A percentile compares a stretch with the other conserved stretches of the same genome.
These are phyloP conservation scores for Actinemys pallida DNA, from an alignment of 2,113 vertebrate species.

Conservation along the genomic window DNA sequence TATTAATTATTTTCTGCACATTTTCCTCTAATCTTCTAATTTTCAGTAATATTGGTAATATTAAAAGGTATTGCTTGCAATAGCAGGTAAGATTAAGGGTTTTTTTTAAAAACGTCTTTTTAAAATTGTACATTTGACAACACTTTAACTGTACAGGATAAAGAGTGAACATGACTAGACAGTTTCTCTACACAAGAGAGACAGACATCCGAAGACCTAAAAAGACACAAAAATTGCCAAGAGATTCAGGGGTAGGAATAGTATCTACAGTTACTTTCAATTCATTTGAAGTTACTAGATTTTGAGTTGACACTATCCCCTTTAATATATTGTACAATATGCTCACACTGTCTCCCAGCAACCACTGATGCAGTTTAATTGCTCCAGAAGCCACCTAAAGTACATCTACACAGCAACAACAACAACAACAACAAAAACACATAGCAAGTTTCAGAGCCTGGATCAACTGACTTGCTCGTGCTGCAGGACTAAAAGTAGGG, in stretches of 20 bases:
- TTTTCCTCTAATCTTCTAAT: background rate
- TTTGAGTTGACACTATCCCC: background rate
- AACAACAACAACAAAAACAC: background rate
- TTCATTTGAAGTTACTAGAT: background rate
- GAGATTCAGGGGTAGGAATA: background rate
- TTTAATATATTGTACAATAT: background rate
- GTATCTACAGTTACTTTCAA: background rate
- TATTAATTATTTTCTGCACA: background rate
- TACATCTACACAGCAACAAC: background rate
- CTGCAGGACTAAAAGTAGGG: background rate
- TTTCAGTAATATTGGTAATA: background rate
- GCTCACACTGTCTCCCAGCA: rapidly evolving
- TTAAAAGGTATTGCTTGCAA: background rate
- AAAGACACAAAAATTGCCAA: background rate
- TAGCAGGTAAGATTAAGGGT: background rate
- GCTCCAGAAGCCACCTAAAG: background rate
- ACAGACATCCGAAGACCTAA: background rate
- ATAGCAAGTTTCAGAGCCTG: background rate
- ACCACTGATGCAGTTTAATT: background rate
- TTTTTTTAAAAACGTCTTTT: background rate
- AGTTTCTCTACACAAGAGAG: background rate
- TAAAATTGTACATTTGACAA: background rate
- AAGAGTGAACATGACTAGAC: background rate
- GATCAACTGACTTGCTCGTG: background rate
- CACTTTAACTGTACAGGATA: background rate